Base-by-base conservation (phyloP, 2,113 vertebrate genomes). In the Salvator merianae region DNA sequence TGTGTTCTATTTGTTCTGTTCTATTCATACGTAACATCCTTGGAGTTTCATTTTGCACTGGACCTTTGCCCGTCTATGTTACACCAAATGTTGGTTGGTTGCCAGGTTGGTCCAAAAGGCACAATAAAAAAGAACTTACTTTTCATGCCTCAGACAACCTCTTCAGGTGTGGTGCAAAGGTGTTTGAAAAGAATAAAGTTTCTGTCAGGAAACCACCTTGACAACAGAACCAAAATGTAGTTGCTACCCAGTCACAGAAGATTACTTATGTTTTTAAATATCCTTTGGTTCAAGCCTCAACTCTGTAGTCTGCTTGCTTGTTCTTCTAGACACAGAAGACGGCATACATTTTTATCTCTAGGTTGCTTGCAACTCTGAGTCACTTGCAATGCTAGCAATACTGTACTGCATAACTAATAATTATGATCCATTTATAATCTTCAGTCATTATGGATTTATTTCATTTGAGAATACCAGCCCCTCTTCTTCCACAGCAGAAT, bases 351-450 rank as follows among this genome's bases (percentile, higher is more conserved):
- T 68, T 26, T 59, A 77, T 87, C n/a, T 34, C 38, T 82, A n/a
- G 55, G 86, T 22, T 68, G 79, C 65, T 9, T 74, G 43, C 43
- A 14, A 78, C 30, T 43, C 43, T 77, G 84, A 92, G 71, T 85
- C 91, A 94, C 62, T 89, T 20, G 90, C 75, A 69, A 71, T 86
- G 26, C 32, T 87, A n/a, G 81, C 3, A 66, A 85, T 72, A 40
- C 34, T 22, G 84, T 59, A 59, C 55, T 18, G 18, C 24, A 38
- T 86, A 91, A 91, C 88, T 77, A 91, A 81, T 86, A 91, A 89
- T 90, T 88, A 68, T 53, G 86, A 84, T 87, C 55, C 30, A 72
- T 81, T 87, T 59, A 86, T 50, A 16, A 71, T 78, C 88, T 83
- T 78, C 50, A 81, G 55, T 34, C 1, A 36, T 80, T 92, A 88